Conservation (phyloP, 2,797 vertebrate genomes). For the Rhinatrema bivittatum region DNA sequence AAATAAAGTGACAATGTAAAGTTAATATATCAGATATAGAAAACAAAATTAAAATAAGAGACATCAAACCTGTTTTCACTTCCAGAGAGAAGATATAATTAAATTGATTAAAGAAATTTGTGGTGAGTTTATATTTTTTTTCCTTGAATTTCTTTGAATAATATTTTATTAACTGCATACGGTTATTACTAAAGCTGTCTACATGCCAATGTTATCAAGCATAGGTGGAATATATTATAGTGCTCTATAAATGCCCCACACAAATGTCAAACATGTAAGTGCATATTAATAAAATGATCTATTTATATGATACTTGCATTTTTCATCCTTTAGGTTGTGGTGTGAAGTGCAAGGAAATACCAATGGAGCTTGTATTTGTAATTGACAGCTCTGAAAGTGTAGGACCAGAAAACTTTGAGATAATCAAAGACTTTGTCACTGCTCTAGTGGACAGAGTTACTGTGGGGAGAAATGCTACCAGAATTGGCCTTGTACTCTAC, state of each 20-base stretch:
- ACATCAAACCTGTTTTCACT: no score
- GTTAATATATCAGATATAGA: no score
- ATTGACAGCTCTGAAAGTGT: conserved; percentile 92
- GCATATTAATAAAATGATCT: conserved; percentile 1
- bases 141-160: no score
- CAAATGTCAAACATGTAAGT: background rate
- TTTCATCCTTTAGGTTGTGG: conserved; percentile 70
- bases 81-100: conserved; percentile 80
- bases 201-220: background rate
- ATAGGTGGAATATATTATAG: background rate
- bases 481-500: conserved; percentile 82
- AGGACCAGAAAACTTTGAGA: conserved; percentile 86
- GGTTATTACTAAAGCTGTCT: background rate
- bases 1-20: no score
- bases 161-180: background rate
- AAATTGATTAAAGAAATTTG: conserved; percentile 88
- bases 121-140: conserved; percentile 56
- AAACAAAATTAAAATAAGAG: no score
- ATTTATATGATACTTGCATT: no score
- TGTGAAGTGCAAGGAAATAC: conserved; percentile 85
- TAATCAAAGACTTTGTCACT: conserved; percentile 86
- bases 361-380: conserved; percentile 90
- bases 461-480: conserved; percentile 78
- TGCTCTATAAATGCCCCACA: background rate
- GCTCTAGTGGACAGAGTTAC: conserved; percentile 80